Percentiles rank a stretch among this genome's conserved stretches.
phyloP scores from a whole-genome alignment of 2,113 vertebrate genomes.

The Tragelaphus strepsiceros region DNA sequence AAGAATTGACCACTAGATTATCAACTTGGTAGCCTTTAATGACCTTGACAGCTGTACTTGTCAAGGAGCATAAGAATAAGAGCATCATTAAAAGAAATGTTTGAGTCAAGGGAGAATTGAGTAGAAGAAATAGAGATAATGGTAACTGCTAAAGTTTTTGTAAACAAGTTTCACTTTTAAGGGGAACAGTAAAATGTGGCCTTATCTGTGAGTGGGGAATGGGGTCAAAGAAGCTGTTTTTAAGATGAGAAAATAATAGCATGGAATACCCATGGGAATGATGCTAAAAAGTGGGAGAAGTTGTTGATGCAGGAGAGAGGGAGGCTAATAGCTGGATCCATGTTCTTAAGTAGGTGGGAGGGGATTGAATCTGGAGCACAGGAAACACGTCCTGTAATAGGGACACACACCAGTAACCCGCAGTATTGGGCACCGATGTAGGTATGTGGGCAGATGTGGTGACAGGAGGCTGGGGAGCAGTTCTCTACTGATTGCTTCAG shows the following conservation, averaged over 20 bases:
- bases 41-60: neutral
- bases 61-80: neutral
- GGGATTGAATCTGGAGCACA: neutral
- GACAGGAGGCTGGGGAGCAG: neutral
- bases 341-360: neutral
- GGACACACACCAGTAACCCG: neutral
- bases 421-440: neutral
- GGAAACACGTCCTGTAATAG: neutral
- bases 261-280: neutral
- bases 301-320: neutral
- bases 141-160: neutral
- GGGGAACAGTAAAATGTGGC: neutral
- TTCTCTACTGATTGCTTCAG: neutral
- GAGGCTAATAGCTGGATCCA: neutral
- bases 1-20: neutral
- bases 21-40: neutral
- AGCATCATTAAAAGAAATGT: neutral
- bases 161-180: conserved; percentile 14
- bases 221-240: neutral
- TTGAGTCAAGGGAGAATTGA: neutral
- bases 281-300: neutral
- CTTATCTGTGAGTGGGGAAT: neutral
- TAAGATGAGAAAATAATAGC: conserved; percentile 12
- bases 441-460: neutral
- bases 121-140: neutral